Evolutionary conservation across 2,888 invertebrate genomes (phyloP).

Genomic region (Gymnocheta viridis): DNA sequence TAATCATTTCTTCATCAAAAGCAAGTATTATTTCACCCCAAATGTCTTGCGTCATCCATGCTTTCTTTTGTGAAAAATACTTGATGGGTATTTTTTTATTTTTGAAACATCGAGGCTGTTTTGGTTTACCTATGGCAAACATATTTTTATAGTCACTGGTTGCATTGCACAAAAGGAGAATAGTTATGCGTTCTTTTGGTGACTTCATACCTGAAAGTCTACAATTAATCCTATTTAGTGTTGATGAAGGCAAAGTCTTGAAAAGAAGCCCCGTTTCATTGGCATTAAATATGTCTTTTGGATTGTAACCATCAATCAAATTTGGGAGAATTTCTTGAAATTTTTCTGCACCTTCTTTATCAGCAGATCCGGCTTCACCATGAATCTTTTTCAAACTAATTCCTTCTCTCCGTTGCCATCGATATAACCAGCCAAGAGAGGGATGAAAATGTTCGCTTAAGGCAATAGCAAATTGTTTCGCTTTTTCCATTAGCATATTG

Average conservation of each 20-base stretch:
- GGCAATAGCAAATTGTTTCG: constrained; percentile 42
- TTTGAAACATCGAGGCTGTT: background rate
- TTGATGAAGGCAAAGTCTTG: background rate
- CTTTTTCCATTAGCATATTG: constrained; percentile 47
- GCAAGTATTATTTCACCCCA: background rate
- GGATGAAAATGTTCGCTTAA: constrained; percentile 44
- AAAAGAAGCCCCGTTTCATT: constrained; percentile 47
- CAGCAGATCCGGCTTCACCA: constrained; percentile 46
- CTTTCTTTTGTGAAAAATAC: constrained; percentile 32
- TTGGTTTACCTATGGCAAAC: constrained; percentile 26
- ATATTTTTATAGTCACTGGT: constrained; percentile 37
- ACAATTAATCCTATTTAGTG: background rate
- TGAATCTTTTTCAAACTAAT: constrained; percentile 55
- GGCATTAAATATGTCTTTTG: constrained; percentile 44
- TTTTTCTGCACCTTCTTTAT: constrained; percentile 42
- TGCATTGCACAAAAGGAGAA: constrained; percentile 35
- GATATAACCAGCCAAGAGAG: constrained; percentile 30
- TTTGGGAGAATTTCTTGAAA: constrained; percentile 23
- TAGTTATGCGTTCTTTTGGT: constrained; percentile 42
- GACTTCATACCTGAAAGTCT: background rate
- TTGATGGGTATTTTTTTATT: constrained; percentile 18
- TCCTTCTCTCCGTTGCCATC: constrained; percentile 54
- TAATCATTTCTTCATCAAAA: constrained; percentile 17
- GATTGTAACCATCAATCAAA: background rate
- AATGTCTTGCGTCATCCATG: constrained; percentile 43